These are phyloP conservation scores for Anthopleura xanthogrammica DNA, from an alignment of 92 coral and sea anemone genomes.

Conservation along the genomic window DNA sequence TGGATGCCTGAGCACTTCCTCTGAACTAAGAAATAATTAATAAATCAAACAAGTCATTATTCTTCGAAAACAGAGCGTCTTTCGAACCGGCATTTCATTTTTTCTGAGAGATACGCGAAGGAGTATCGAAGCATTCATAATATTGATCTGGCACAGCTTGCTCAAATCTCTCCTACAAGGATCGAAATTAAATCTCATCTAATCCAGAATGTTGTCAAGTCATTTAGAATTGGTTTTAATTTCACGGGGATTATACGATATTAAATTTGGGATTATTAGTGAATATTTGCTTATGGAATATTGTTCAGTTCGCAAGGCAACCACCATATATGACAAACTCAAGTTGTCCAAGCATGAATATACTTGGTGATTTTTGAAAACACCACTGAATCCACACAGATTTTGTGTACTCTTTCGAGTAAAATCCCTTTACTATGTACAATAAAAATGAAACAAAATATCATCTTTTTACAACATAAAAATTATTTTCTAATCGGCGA, in stretches of 20 bases:
- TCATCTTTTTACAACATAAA: not conserved
- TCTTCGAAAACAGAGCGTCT: not conserved
- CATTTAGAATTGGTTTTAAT: not conserved
- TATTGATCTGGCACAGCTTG: not conserved
- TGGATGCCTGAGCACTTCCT: not conserved
- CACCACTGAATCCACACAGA: not conserved
- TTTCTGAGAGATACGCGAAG: not conserved
- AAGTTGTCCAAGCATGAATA: not conserved
- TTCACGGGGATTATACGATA: constrained; percentile 21
- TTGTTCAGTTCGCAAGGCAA: not conserved
- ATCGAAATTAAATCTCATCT: not conserved
- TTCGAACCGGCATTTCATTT: not conserved
- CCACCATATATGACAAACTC: not conserved
- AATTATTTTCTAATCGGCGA: not conserved
- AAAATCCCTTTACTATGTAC: not conserved
- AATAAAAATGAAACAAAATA: not conserved
- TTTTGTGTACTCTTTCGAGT: not conserved
- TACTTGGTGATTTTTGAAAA: not conserved
- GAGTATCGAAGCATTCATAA: not conserved
- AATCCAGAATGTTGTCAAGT: not conserved
- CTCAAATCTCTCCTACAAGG: not conserved
- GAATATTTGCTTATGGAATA: constrained; percentile 2
- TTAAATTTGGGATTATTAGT: constrained; percentile 11
- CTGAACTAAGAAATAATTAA: not conserved
- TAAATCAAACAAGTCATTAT: not conserved